phyloP scores from a whole-genome alignment of 2,888 invertebrate genomes.

The Syritta pipiens region DNA sequence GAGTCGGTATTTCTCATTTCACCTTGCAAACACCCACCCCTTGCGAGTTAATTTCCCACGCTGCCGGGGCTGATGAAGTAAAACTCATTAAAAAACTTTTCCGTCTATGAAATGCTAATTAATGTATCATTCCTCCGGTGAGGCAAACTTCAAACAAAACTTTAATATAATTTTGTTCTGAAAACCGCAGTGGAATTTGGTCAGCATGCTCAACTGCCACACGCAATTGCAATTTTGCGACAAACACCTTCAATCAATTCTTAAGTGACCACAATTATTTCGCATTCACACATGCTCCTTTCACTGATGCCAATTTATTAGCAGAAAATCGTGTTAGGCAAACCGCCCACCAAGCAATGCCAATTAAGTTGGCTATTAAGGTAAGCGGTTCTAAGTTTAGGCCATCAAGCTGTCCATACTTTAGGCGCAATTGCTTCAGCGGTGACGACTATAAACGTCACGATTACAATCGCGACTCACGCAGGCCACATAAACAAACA shows the following conservation, averaged over 20 bases:
- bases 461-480: neutral
- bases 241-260: neutral
- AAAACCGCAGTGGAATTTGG: neutral
- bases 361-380: neutral
- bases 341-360: neutral
- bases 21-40: neutral
- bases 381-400: neutral
- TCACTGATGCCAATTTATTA: neutral
- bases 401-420: neutral
- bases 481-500: neutral
- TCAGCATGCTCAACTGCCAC: neutral
- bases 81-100: constrained; percentile 2
- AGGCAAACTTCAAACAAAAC: neutral
- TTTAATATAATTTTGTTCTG: constrained; percentile 1
- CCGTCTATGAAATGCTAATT: constrained; percentile 5
- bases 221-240: neutral
- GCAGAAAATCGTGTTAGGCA: no score
- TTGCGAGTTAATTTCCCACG: neutral
- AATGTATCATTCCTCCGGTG: neutral
- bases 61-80: neutral
- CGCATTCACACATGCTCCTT: neutral
- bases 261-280: neutral
- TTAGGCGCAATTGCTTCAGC: neutral
- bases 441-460: neutral
- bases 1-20: no score